phyloP scores from a whole-genome alignment of 2,888 invertebrate genomes.

The Cephalotes varians region DNA sequence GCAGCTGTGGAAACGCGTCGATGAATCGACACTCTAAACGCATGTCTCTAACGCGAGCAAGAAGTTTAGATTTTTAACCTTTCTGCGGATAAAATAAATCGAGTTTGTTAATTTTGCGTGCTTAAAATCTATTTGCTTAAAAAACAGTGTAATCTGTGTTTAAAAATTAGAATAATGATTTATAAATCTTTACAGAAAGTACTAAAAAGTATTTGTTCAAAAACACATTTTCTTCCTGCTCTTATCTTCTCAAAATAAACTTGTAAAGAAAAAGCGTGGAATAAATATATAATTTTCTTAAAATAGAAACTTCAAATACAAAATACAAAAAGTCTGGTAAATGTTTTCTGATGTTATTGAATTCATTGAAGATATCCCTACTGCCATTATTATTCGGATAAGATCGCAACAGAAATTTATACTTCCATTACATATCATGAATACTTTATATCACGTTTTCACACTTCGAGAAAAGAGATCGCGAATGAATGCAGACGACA shows the following conservation, averaged over 20 bases:
- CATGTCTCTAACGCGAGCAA: not conserved
- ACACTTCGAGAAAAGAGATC: not conserved
- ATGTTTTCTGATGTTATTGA: not conserved
- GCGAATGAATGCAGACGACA: not conserved
- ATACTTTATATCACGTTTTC: constrained; percentile 12
- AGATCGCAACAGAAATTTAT: not conserved
- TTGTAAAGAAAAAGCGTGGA: not conserved
- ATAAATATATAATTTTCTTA: not conserved
- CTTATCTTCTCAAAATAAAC: not conserved
- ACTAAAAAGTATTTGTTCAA: not conserved
- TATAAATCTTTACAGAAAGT: not conserved
- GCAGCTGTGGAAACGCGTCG: constrained; percentile 74
- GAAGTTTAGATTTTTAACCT: not conserved
- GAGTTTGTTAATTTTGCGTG: not conserved
- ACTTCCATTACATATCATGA: not conserved
- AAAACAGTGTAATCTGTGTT: not conserved
- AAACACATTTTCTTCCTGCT: not conserved
- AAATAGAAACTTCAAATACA: not conserved
- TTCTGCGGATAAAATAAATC: not conserved
- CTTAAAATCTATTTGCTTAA: not conserved
- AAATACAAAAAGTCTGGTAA: not conserved
- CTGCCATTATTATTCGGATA: not conserved
- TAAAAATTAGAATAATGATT: not conserved
- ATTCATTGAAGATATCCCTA: not conserved
- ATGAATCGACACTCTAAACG: constrained; percentile 47